These are phyloP conservation scores for Ischnus inquisitorius DNA, from an alignment of 2,888 invertebrate species.

Conservation along the genomic window DNA sequence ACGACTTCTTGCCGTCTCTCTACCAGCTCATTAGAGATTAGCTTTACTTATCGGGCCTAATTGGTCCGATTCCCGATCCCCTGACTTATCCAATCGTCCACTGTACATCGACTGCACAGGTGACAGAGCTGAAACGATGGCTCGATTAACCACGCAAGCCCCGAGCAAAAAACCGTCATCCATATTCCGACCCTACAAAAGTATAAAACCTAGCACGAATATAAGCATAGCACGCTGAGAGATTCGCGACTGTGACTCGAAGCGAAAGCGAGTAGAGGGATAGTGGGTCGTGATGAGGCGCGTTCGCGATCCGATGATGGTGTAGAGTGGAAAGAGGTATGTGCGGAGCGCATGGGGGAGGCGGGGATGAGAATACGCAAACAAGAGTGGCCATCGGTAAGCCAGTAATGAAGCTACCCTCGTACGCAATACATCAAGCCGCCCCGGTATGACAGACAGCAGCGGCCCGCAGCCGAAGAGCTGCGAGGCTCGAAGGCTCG, in stretches of 20 bases:
- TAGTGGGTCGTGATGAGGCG: constrained; percentile 45
- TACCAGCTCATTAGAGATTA: too few relatives aligned
- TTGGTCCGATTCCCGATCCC: too few relatives aligned
- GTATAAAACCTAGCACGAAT: background rate
- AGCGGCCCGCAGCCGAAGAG: constrained; percentile 33
- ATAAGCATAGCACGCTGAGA: background rate
- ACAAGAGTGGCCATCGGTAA: constrained; percentile 71
- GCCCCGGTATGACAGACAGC: constrained; percentile 75
- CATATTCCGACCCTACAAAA: background rate
- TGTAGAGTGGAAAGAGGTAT: background rate
- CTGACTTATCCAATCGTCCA: too few relatives aligned
- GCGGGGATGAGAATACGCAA: constrained; percentile 69
- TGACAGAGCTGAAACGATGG: too few relatives aligned
- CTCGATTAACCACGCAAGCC: too few relatives aligned
- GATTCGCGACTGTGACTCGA: constrained; percentile 14
- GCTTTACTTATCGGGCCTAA: too few relatives aligned
- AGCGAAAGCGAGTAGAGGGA: constrained; percentile 29
- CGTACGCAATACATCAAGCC: constrained; percentile 76
- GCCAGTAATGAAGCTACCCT: constrained; percentile 72
- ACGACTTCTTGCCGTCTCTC: too few relatives aligned
- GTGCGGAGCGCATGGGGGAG: constrained; percentile 6
- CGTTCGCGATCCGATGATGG: constrained; percentile 43
- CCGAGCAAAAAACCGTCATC: too few relatives aligned
- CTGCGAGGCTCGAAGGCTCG: constrained; percentile 37
- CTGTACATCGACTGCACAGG: too few relatives aligned